Percentiles rank a stretch among this genome's conserved stretches.
These are phyloP conservation scores for Stegostoma tigrinum DNA, from an alignment of 2,113 vertebrate genomes.

Conservation along the genomic window DNA sequence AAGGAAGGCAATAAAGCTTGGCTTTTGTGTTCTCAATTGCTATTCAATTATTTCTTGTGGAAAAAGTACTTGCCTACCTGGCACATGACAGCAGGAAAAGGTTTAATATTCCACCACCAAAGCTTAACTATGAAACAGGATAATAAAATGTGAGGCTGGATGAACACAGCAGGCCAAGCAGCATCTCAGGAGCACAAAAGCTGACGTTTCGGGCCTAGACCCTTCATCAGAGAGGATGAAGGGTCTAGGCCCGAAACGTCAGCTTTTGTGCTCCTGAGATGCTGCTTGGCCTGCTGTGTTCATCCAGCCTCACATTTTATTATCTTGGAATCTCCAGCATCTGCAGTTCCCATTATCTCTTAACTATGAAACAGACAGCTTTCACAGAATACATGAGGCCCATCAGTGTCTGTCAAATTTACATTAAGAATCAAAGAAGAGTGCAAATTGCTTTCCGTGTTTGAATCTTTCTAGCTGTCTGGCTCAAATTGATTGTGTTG, in stretches of 20 bases:
- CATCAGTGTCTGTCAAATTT: not conserved
- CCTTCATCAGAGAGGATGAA: no score
- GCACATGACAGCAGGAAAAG: not conserved
- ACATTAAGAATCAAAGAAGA: not conserved
- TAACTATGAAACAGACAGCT: not conserved
- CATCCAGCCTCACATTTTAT: no score
- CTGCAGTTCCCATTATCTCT: no score
- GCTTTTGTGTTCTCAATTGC: not conserved
- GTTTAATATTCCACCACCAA: not conserved
- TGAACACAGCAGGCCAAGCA: no score
- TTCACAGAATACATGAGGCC: no score
- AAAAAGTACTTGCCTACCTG: not conserved
- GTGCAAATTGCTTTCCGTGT: not conserved
- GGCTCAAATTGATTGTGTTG: not conserved
- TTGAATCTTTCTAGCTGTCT: not conserved
- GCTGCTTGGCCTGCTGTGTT: no score
- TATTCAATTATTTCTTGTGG: not conserved
- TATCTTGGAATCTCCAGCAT: no score
- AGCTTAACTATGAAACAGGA: not conserved
- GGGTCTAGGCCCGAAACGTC: no score
- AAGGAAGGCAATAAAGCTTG: not conserved
- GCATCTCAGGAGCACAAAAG: no score
- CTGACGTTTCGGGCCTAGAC: no score
- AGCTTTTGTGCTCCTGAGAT: no score
- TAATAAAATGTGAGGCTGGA: no score